phyloP scores from a whole-genome alignment of 2,888 invertebrate species.

The Sphecodes monilicornis region DNA sequence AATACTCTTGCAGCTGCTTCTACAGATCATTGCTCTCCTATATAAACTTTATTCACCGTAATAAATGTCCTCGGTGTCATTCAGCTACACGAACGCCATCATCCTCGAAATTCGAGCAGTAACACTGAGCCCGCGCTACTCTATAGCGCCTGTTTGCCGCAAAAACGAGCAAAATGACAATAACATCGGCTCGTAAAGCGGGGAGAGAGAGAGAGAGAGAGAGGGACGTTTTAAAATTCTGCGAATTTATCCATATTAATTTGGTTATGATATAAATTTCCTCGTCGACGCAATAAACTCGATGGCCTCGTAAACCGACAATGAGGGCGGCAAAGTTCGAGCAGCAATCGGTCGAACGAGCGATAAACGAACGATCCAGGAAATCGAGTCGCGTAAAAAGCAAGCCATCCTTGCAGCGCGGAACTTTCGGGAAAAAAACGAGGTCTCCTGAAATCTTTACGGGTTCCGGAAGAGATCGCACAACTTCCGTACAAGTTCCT shows the following conservation, averaged over 20 bases:
- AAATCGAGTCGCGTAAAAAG: constrained; percentile 41
- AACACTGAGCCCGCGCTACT: not conserved
- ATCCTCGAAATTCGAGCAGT: not conserved
- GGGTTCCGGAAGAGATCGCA: not conserved
- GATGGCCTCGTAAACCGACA: constrained; percentile 31
- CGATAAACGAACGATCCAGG: constrained; percentile 41
- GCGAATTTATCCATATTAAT: constrained; percentile 44
- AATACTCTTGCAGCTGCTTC: not conserved
- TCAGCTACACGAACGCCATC: not conserved
- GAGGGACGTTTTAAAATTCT: constrained; percentile 34
- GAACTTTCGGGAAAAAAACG: not conserved
- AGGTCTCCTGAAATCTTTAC: not conserved
- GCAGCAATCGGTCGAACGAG: constrained; percentile 5
- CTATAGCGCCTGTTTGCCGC: not conserved
- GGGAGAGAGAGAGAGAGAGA: not conserved
- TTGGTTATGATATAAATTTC: constrained; percentile 23
- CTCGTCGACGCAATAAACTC: constrained; percentile 17
- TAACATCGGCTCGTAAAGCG: constrained; percentile 16
- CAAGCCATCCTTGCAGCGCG: not conserved
- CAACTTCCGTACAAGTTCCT: not conserved
- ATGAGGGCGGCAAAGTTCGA: not conserved
- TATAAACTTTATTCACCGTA: not conserved
- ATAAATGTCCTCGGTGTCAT: not conserved
- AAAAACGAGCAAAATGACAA: constrained; percentile 17
- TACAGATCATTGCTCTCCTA: not conserved